These are phyloP conservation scores for Rhimphoctona megacephalus DNA, from an alignment of 2,888 invertebrate genomes.

Conservation along the genomic window DNA sequence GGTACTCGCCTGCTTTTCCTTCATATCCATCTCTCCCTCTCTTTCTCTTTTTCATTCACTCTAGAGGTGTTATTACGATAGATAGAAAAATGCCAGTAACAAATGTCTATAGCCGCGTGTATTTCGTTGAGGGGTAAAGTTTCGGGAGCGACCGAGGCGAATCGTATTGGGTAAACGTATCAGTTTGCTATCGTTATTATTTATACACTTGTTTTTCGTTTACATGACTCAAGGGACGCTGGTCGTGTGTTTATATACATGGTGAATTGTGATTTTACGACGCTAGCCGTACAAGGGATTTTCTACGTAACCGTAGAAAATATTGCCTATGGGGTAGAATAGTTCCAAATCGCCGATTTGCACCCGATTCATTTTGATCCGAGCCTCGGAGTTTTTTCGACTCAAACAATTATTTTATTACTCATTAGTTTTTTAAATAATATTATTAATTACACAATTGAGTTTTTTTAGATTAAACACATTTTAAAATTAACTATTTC, in stretches of 20 bases:
- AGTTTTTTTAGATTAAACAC: too few species aligned
- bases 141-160: slow-evolving; percentile 19
- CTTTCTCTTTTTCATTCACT: slow-evolving; percentile 40
- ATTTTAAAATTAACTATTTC: too few species aligned
- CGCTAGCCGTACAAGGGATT: background rate
- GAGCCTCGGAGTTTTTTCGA: background rate
- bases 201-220: slow-evolving; percentile 8
- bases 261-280: background rate
- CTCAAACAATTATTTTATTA: background rate
- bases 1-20: slow-evolving; percentile 63
- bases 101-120: slow-evolving; percentile 2
- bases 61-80: slow-evolving; percentile 56
- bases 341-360: background rate
- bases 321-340: background rate
- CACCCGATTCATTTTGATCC: background rate
- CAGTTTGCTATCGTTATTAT: slow-evolving; percentile 16
- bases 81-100: slow-evolving; percentile 36
- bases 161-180: slow-evolving; percentile 27
- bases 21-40: slow-evolving; percentile 40
- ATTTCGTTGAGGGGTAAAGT: slow-evolving; percentile 26
- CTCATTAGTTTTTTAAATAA: background rate
- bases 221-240: background rate
- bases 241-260: background rate
- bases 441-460: too few species aligned
- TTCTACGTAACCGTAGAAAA: background rate